A percentile compares a stretch with the other conserved stretches of the same genome.
phyloP scores from a whole-genome alignment of 2,113 vertebrate species.

The Menura novaehollandiae region DNA sequence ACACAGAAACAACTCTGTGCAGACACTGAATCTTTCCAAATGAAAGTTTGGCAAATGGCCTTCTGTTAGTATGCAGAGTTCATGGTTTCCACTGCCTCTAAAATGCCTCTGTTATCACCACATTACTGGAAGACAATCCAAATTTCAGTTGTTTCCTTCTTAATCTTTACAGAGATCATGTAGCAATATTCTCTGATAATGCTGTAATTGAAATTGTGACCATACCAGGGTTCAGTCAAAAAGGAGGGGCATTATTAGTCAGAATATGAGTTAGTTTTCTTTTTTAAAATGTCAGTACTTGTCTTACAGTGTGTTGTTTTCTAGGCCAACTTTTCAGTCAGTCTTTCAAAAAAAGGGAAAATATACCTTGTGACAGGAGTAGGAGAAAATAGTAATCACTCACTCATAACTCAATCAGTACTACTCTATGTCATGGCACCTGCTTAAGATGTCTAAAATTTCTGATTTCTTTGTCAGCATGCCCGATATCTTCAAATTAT shows the following conservation, averaged over 20 bases:
- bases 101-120: background rate
- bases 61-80: background rate
- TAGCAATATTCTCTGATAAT: background rate
- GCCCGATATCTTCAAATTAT: constrained; percentile 43
- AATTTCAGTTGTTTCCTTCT: background rate
- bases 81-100: background rate
- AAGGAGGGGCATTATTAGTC: background rate
- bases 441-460: constrained; percentile 13
- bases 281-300: constrained; percentile 28
- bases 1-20: background rate
- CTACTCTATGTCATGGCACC: constrained; percentile 9
- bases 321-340: background rate
- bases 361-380: background rate
- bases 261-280: background rate
- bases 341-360: background rate
- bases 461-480: constrained; percentile 44
- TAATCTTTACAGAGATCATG: background rate
- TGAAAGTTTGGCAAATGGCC: background rate
- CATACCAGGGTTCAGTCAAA: background rate
- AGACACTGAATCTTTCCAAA: background rate
- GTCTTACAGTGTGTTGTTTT: constrained; percentile 41
- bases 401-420: background rate
- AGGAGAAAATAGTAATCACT: background rate
- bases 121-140: background rate
- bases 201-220: constrained; percentile 22